These are phyloP conservation scores for Apotomis betuletana DNA, from an alignment of 2,888 invertebrate species.

Conservation along the genomic window DNA sequence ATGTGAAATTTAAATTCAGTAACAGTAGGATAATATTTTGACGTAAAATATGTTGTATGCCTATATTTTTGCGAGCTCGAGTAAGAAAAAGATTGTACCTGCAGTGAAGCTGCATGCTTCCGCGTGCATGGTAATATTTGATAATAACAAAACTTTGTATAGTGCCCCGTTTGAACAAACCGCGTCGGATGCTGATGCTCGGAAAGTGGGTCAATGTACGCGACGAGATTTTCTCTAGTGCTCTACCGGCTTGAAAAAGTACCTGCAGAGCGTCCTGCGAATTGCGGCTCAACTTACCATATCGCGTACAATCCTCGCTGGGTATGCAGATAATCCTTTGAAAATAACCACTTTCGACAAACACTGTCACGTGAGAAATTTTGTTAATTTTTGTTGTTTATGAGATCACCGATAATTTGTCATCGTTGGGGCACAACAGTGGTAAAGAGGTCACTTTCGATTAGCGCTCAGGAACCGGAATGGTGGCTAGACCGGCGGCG, in stretches of 20 bases:
- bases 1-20: constrained; percentile 19
- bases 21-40: constrained; percentile 3
- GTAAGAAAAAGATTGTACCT: constrained; percentile 3
- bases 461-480: constrained; percentile 56
- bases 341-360: constrained; percentile 64
- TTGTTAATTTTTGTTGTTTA: constrained; percentile 43
- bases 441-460: constrained; percentile 69
- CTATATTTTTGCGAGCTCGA: constrained; percentile 1
- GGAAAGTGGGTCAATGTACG: constrained; percentile 67
- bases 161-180: constrained; percentile 55
- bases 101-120: constrained; percentile 3
- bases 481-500: constrained; percentile 54
- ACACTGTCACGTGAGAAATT: constrained; percentile 67
- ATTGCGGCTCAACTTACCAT: constrained; percentile 62
- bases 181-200: constrained; percentile 51
- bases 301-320: constrained; percentile 53
- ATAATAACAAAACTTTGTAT: constrained; percentile 21
- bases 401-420: constrained; percentile 62
- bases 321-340: constrained; percentile 61
- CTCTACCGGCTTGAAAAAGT: constrained; percentile 44
- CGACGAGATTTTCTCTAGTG: constrained; percentile 60
- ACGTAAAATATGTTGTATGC: neutral
- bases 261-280: constrained; percentile 9
- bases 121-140: constrained; percentile 28
- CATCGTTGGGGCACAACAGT: constrained; percentile 70